Evolutionary conservation across 92 coral and sea anemone species (phyloP).

Genomic region (Porites rus): DNA sequence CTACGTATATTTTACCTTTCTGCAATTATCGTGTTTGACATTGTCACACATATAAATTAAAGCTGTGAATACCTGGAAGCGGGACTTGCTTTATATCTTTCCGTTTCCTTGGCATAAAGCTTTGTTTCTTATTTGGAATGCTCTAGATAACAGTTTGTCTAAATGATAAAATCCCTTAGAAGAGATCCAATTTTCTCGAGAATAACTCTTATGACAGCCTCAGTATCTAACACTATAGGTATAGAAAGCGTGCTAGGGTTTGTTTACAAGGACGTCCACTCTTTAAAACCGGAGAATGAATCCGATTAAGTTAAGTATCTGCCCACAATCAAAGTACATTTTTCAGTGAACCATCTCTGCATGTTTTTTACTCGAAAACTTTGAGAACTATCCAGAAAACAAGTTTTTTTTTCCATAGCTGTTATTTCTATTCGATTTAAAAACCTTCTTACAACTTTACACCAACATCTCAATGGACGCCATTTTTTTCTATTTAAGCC

Average conservation of each 20-base stretch:
- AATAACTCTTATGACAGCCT: slow-evolving; percentile 13
- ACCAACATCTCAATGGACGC: background rate
- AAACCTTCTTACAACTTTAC: background rate
- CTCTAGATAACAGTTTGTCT: slow-evolving; percentile 2
- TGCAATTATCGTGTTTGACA: background rate
- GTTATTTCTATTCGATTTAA: too few species aligned
- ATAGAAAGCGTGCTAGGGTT: slow-evolving; percentile 24
- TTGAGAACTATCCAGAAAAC: background rate
- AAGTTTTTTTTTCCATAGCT: background rate
- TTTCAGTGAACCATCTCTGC: slow-evolving; percentile 18
- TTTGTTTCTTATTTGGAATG: background rate
- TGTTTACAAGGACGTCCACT: slow-evolving; percentile 52
- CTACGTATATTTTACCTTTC: background rate
- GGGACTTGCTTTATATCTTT: background rate
- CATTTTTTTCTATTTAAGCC: background rate
- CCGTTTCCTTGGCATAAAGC: background rate
- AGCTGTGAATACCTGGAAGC: background rate
- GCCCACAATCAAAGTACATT: slow-evolving; percentile 29
- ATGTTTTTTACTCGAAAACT: slow-evolving; percentile 9
- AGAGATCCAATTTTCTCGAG: slow-evolving; percentile 23
- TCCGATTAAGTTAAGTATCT: slow-evolving; percentile 45
- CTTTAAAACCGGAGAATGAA: slow-evolving; percentile 28
- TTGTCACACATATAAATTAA: background rate
- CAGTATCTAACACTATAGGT: background rate
- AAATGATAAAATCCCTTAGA: slow-evolving; percentile 10